These are phyloP conservation scores for Cromileptes altivelis DNA, from an alignment of 2,113 vertebrate species.

Conservation along the genomic window DNA sequence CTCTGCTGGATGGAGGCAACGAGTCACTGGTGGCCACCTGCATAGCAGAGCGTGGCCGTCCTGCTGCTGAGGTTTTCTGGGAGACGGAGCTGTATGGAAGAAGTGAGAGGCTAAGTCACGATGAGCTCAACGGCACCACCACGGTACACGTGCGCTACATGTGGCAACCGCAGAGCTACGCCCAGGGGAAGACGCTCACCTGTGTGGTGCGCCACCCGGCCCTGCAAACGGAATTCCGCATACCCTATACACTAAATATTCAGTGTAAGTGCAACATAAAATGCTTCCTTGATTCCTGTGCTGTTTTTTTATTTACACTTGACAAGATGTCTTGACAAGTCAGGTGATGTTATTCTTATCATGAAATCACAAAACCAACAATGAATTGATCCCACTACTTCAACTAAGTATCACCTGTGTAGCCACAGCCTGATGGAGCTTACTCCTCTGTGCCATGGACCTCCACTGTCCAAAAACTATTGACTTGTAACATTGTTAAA, in stretches of 20 bases:
- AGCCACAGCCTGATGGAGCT: neutral
- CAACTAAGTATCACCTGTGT: neutral
- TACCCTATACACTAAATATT: constrained; percentile 90
- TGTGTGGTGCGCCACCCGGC: constrained; percentile 94
- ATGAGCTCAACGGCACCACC: constrained; percentile 90
- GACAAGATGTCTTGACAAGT: neutral
- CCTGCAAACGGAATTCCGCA: constrained; percentile 90
- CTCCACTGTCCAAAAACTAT: neutral
- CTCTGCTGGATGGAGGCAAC: constrained; percentile 91
- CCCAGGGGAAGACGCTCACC: constrained; percentile 90
- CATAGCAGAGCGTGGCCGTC: constrained; percentile 93
- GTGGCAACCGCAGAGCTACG: constrained; percentile 89
- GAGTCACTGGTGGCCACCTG: constrained; percentile 93
- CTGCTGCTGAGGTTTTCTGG: constrained; percentile 93
- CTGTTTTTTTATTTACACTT: neutral
- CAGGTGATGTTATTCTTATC: neutral
- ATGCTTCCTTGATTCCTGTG: neutral
- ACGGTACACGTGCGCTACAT: constrained; percentile 89
- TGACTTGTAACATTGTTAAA: neutral
- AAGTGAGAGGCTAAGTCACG: constrained; percentile 82
- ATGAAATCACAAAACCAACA: neutral
- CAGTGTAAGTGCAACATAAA: constrained; percentile 89
- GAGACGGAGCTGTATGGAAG: constrained; percentile 90
- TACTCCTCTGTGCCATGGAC: neutral
- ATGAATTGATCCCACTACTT: neutral